Base-by-base conservation (phyloP, 1,140 invertebrate genomes). In the fruit fly (Drosophila melanogaster) region DNA sequence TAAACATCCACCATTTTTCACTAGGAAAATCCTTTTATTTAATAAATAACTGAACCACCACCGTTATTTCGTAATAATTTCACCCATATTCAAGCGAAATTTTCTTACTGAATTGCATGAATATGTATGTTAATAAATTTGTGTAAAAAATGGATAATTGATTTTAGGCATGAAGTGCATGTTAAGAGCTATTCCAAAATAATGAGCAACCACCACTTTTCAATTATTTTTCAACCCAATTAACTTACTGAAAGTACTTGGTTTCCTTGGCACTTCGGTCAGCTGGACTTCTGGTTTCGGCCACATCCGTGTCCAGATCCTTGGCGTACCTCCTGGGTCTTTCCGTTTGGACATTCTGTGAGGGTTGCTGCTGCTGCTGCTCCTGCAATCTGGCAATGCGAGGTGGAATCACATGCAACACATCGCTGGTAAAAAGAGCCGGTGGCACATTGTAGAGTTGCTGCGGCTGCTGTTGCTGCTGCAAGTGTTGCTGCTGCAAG, bases 341-440 rank as follows among this genome's bases (percentile, higher is more conserved):
- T 6, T 77, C 73, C 12, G 61, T 19, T 30, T 59, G 59, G 15
- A 49, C 17, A 35, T 71, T 19, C n/a, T 72, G 58, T 1, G 60
- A 51, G 4, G 65, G 60, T 14, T 70, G 78, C 24, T 76, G 83
- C 19, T 76, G 83, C 19, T 78, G 81, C 14, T 70, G 81, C 12
- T 69, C 41, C 33, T 62, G 62, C 49, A 38, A 35, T 53, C 12
- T 65, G 47, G 10, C 83, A 1, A 75, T 40, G 4, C 72, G 56
- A 3, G 84, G 59, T 5, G 84, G 84, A 51, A 90, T 66, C 50
- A 90, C 85, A 43, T 89, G 84, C 35, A 89, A 7, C 43, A 89
- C 84, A 46, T 85, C 73, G 73, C 80, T 84, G 51, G 85, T 90
- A 37, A 89, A 89, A 3, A 90, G 51, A 5, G 73, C 84, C 0